phyloP scores from a whole-genome alignment of 1,140 invertebrate species.

The Lanistes nyassanus region DNA sequence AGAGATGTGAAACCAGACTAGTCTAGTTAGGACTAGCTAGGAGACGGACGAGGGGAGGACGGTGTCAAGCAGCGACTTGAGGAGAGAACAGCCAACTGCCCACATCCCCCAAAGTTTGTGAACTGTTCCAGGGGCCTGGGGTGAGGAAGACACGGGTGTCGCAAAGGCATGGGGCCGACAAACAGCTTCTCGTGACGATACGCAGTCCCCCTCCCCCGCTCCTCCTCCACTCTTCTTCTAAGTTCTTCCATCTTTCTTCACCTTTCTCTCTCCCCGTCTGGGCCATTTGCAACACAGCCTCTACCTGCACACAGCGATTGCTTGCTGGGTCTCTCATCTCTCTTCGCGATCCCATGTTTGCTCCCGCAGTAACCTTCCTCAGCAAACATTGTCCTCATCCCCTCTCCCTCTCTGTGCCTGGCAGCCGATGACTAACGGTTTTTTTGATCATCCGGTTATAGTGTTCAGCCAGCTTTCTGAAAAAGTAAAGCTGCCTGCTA shows the following conservation, averaged over 20 bases:
- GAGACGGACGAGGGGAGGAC: too few relatives aligned
- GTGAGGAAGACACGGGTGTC: too few relatives aligned
- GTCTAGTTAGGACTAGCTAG: too few relatives aligned
- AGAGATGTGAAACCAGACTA: too few relatives aligned
- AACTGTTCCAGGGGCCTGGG: too few relatives aligned
- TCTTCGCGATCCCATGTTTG: conserved; percentile 2
- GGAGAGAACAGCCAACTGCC: too few relatives aligned
- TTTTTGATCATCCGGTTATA: too few relatives aligned
- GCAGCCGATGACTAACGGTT: neutral
- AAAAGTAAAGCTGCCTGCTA: neutral
- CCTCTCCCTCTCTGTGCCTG: conserved; percentile 6
- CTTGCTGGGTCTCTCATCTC: neutral
- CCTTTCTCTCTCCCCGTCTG: conserved; percentile 9
- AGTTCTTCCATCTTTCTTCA: neutral
- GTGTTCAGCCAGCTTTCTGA: neutral
- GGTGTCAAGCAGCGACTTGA: too few relatives aligned
- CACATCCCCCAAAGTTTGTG: too few relatives aligned
- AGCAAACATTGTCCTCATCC: conserved; percentile 18
- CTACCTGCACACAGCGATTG: neutral
- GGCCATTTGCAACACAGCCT: neutral
- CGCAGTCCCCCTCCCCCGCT: conserved; percentile 17
- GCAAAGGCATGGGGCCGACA: too few relatives aligned
- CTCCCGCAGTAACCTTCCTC: conserved; percentile 19
- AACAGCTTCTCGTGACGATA: too few relatives aligned
- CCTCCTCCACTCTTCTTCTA: conserved; percentile 6